Percentiles rank a stretch among this genome's conserved stretches.
These are phyloP conservation scores for Masticophis lateralis DNA, from an alignment of 2,797 vertebrate species.

Conservation along the genomic window DNA sequence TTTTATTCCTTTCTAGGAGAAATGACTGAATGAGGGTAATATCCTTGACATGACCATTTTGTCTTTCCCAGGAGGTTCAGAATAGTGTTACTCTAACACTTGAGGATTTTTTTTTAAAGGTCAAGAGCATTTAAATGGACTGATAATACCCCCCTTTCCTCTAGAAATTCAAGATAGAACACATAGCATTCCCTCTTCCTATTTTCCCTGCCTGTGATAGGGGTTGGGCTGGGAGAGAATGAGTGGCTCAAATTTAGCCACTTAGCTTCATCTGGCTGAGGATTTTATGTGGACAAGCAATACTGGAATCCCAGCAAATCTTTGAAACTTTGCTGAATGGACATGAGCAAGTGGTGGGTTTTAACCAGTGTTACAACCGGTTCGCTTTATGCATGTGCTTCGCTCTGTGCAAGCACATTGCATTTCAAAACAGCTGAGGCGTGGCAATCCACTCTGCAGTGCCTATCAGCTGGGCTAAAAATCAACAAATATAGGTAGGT, in stretches of 20 bases:
- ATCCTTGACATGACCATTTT: neutral
- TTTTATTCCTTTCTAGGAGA: neutral
- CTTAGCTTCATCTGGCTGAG: neutral
- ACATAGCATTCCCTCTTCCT: neutral
- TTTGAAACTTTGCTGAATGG: neutral
- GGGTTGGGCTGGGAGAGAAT: neutral
- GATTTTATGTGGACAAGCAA: neutral
- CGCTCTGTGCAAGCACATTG: too few species aligned
- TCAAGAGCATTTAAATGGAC: neutral
- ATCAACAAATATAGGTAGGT: too few species aligned
- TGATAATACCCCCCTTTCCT: neutral
- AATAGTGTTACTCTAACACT: neutral
- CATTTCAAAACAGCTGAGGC: too few species aligned
- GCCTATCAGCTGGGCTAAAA: too few species aligned
- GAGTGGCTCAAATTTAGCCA: neutral
- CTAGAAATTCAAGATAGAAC: neutral
- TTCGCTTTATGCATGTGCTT: too few species aligned
- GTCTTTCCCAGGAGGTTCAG: neutral
- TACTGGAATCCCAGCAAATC: neutral
- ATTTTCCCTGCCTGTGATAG: neutral
- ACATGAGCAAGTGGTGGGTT: neutral
- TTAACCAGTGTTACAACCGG: too few species aligned
- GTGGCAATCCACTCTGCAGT: too few species aligned
- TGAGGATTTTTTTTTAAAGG: constrained; percentile 11
- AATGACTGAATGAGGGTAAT: neutral